phyloP scores from a whole-genome alignment of 2,888 invertebrate genomes.

The Ophion costatus region DNA sequence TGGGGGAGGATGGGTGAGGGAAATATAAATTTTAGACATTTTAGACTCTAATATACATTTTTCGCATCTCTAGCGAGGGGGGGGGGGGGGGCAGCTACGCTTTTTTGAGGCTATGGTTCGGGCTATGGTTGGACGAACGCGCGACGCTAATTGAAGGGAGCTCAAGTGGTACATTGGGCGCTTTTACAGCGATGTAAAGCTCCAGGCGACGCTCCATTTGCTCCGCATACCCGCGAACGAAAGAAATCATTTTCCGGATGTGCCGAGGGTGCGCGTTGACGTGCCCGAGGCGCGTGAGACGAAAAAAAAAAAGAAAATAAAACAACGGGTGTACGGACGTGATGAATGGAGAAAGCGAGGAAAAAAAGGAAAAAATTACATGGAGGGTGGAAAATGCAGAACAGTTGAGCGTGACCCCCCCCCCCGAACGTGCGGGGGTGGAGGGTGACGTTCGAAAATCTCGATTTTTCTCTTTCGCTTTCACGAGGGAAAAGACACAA shows the following conservation, averaged over 20 bases:
- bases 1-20: no score
- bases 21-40: no score
- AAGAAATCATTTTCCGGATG: constrained; percentile 13
- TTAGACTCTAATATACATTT: no score
- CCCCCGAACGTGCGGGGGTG: neutral
- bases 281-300: constrained; percentile 8
- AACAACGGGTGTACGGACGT: neutral
- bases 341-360: constrained; percentile 34
- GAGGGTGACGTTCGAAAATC: neutral
- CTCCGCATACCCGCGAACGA: neutral
- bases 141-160: constrained; percentile 7
- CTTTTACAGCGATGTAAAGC: neutral
- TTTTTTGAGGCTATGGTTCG: no score
- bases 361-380: constrained; percentile 13
- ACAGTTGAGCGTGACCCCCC: constrained; percentile 8
- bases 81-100: no score
- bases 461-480: constrained; percentile 17
- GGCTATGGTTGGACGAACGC: no score
- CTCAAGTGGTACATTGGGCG: neutral
- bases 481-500: neutral
- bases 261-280: constrained; percentile 30
- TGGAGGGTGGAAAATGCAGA: constrained; percentile 46
- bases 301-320: constrained; percentile 14
- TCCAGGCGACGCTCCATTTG: neutral
- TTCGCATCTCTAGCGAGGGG: no score